phyloP scores from a whole-genome alignment of 2,113 vertebrate genomes.

The Cyprinodon variegatus region DNA sequence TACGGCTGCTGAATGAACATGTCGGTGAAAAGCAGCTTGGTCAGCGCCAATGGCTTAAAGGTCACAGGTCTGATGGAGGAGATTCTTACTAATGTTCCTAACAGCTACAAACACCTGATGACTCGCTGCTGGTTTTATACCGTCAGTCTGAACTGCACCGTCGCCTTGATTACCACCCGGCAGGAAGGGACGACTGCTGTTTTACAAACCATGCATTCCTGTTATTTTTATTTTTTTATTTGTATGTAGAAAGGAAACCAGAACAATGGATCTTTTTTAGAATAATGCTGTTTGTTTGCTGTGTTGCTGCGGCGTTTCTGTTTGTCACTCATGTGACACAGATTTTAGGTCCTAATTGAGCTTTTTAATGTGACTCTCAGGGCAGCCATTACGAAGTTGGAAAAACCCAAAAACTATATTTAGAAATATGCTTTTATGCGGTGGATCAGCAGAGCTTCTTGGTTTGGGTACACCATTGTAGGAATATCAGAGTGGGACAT shows the following conservation, averaged over 20 bases:
- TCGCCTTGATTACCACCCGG: neutral
- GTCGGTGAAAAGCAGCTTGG: conserved; percentile 31
- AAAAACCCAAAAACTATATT: no score
- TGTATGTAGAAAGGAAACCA: neutral
- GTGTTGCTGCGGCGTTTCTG: neutral
- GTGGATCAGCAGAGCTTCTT: neutral
- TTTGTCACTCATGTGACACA: neutral
- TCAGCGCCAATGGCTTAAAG: conserved; percentile 14
- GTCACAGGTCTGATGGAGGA: conserved; percentile 23
- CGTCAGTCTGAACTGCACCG: neutral
- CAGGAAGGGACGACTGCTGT: neutral
- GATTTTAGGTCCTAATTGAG: neutral
- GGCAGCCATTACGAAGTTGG: no score
- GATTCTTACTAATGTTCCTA: conserved; percentile 16
- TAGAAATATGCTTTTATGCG: neutral
- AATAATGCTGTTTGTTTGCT: neutral
- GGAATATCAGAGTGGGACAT: neutral
- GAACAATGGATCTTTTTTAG: neutral
- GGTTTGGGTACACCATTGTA: neutral
- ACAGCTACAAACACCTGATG: neutral
- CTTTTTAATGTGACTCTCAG: no score
- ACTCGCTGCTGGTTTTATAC: neutral
- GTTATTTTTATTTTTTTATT: no score
- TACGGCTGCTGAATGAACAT: conserved; percentile 6
- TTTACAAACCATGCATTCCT: no score